Evolutionary conservation across 2,113 vertebrate species (phyloP), one percentile per base, ranked within the genome.

Genomic region (Eonycteris spelaea): DNA sequence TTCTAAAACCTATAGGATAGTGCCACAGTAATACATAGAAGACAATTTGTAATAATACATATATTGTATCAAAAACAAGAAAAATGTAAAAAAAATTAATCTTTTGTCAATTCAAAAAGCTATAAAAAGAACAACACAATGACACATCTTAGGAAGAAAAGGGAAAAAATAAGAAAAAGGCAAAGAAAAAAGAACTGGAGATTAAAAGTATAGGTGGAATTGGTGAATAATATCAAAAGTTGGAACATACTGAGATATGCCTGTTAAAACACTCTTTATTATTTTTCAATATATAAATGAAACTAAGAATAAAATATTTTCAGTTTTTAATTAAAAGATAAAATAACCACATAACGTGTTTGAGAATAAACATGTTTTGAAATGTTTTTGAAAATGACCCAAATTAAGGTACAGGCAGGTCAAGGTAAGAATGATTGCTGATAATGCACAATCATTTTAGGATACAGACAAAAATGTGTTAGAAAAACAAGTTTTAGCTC

Each of bases 321-420:
- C 13, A 71, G 57, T 33, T 80, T 85, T 80, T 75, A 61, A 74
- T 45, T 35, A 33, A 80, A 80, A 91, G 30, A 53, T 0, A 90
- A 96, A 87, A 43, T 86, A 83, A 21, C 45, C 18, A 45, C 7
- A 40, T 5, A 83, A 55, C 9, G 38, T 89, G 18, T 73, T 92
- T 78, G 38, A 82, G 35, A 84, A 87, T 91, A 90, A 92, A 77
- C 82, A 78, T 40, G 11, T 38, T 83, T 94, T 97, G 21, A 91
- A 68, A 74, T 6, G 12, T 59, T 53, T 71, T 57, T 40, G 59
- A 85, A 95, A 93, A 78, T 79, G 45, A 51, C 7, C 21, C 33
- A 79, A 79, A 51, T 51, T 51, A 51, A 51, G 51, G 15, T 51
- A 51, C 15, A 51, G 51, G 51, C 51, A 16, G 15, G 51, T 51